A percentile compares a stretch with the other conserved stretches of the same genome.
Conservation (phyloP, 2,797 vertebrate species). For the Hylomyscus alleni region DNA sequence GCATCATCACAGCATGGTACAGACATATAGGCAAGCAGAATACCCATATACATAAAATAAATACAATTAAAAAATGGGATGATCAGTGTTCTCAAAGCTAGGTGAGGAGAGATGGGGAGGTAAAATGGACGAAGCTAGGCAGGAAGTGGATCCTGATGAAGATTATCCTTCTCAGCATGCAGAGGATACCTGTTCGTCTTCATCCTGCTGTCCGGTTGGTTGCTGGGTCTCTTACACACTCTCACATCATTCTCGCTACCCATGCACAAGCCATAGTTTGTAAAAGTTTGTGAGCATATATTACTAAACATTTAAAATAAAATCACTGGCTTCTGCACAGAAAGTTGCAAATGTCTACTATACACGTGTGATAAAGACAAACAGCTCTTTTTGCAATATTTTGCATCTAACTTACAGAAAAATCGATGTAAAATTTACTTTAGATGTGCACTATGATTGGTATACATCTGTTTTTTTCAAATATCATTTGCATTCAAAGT, state of each 20-base stretch:
- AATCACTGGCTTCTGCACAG: slow-evolving; percentile 82
- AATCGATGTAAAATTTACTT: slow-evolving; percentile 76
- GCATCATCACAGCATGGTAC: background rate
- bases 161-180: background rate
- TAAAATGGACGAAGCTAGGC: background rate
- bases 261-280: background rate
- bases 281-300: background rate
- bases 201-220: background rate
- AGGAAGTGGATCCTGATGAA: background rate
- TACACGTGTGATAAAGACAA: slow-evolving; percentile 85
- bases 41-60: background rate
- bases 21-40: background rate
- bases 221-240: background rate
- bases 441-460: background rate
- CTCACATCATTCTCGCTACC: background rate
- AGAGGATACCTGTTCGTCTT: background rate
- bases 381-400: slow-evolving; percentile 86
- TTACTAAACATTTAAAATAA: slow-evolving; percentile 80
- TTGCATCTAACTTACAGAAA: slow-evolving; percentile 85
- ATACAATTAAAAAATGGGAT: background rate
- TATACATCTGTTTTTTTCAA: background rate
- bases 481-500: background rate
- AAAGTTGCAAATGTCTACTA: slow-evolving; percentile 87
- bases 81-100: background rate
- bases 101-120: background rate